Base-by-base conservation (phyloP, 1,140 invertebrate genomes). In the Ostrea edulis region DNA sequence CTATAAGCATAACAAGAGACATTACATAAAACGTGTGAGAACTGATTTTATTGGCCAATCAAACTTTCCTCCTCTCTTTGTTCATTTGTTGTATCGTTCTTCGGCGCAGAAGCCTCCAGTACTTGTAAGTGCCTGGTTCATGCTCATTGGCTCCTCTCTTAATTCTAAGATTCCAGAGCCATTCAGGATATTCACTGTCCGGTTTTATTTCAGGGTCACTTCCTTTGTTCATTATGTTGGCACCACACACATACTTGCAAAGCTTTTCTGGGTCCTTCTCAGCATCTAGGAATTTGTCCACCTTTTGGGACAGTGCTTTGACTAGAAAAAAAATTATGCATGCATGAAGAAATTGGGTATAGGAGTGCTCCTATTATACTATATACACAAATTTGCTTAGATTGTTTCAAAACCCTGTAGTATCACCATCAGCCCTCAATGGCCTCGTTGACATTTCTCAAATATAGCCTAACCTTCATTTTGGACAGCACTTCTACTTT, bases 101-200 rank as follows among this genome's bases (percentile, higher is more conserved):
- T 86, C 87, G 88, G n/a, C 86, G 85, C 22, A 93, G 20, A 65
- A 89, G 90, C 52, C 96, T 94, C 97, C 98, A 98, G 94, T 98
- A 98, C 91, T 96, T 95, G 95, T 97, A 97, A 2, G 96, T 96
- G 91, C 97, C 95, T 2, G 97, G 97, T 94, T 98, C 97, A 88
- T 98, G 91, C 91, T 98, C 96, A 9, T 95, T 95, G 35, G 97
- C 95, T 17, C 95, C 96, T 96, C 87, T 87, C 92, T 95, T 95
- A 52, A 96, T 96, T 88, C 96, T 95, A 14, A 99, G 92, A 0
- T 91, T 95, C 98, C 98, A 99, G 22, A 99, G 94, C 98, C 98
- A 99, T 29, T 97, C 97, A 0, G 98, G 98, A 95, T 99, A 99
- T 94, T 98, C 98, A 86, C 95, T 96, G 93, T 99, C 97, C 4